Conservation (phyloP, 2,113 vertebrate species). For the Pterophyllum scalare region DNA sequence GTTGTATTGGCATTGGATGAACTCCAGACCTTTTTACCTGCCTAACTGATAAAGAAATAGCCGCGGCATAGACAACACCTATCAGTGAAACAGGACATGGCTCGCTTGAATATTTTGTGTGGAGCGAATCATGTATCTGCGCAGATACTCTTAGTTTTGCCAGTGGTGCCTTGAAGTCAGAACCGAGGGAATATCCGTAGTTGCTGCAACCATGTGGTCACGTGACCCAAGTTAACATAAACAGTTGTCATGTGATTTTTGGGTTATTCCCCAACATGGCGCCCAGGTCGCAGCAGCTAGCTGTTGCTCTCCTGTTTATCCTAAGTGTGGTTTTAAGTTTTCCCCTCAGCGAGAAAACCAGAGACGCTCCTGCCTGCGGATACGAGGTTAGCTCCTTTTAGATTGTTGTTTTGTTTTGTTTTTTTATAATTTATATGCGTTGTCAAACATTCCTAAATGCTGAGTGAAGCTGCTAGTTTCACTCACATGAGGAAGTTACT, state of each 20-base stretch:
- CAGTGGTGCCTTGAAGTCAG: conserved; percentile 1
- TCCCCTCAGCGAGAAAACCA: conserved; percentile 34
- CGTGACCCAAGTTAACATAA: conserved; percentile 29
- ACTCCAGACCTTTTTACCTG: no score
- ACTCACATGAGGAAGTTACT: background rate
- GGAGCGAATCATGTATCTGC: background rate
- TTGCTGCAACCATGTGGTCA: conserved; percentile 16
- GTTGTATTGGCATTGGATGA: no score
- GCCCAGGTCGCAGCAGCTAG: rapidly evolving
- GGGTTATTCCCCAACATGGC: conserved; percentile 50
- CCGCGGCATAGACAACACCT: no score
- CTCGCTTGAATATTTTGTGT: no score
- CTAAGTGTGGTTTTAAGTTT: conserved; percentile 28
- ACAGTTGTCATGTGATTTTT: conserved; percentile 59
- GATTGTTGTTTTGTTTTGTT: no score
- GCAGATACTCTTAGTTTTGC: background rate
- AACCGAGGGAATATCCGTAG: background rate
- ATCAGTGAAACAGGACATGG: no score
- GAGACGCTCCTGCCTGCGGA: conserved; percentile 30
- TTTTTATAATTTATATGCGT: background rate
- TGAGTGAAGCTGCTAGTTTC: background rate
- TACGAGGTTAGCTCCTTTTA: conserved; percentile 59
- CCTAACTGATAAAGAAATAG: no score
- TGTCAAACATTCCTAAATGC: background rate
- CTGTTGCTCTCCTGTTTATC: background rate